Evolutionary conservation across 2,888 invertebrate species (phyloP), one percentile per base, ranked within the genome.

Genomic region (Agrotis segetum): DNA sequence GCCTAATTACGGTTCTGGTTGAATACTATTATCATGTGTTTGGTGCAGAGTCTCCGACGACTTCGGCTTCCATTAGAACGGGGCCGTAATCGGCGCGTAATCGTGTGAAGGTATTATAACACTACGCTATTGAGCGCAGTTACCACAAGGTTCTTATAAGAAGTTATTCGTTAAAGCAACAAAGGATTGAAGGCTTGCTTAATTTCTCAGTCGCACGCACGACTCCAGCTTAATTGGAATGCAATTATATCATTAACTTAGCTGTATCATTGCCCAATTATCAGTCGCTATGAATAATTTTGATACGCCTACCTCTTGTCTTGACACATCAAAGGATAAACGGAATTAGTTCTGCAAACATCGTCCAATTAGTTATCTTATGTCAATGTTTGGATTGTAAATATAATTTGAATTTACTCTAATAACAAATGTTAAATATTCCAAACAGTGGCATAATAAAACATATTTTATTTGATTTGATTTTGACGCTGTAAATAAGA

Each of bases 131-230:
- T 93, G 92, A 93, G 89, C 90, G 87, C 88, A 87, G 92, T 88
- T 89, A 90, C 90, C 87, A 88, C 95, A 95, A 96, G 95, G 95
- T 93, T 94, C 90, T 91, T 90, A 87, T 89, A 91, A 92, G 92
- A 92, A 92, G 88, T 91, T 90, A 94, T 93, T 91, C 89, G 91
- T 92, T 91, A 89, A 88, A 90, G 89, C 87, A 93, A 95, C 94
- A 94, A 95, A 95, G 94, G 92, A 92, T 92, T 92, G 92, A 92
- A 93, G 91, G 91, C 91, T 94, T 93, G 91, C 92, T 93, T 93
- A 92, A 95, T 94, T 93, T 95, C 93, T 92, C 92, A 95, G 92
- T 93, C 94, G 90, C 95, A 95, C 94, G 95, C 93, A 94, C 90
- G 90, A 88, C 85, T 89, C 86, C 76, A 87, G 85, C 85, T 90